phyloP scores from a whole-genome alignment of 2,113 vertebrate genomes.

The Puma concolor region DNA sequence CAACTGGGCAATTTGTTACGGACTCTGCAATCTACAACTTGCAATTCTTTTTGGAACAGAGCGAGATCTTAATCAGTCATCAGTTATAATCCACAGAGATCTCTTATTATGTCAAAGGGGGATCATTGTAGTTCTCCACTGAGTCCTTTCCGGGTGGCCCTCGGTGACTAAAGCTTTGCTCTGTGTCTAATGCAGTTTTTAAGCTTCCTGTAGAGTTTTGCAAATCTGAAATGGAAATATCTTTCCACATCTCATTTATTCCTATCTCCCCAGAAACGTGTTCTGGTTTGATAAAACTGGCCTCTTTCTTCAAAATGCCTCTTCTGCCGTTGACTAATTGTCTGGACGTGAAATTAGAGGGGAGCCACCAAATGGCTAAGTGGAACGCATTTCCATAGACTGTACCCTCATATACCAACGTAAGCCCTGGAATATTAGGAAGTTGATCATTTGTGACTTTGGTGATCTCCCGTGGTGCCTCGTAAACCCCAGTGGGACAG shows the following conservation, averaged over 20 bases:
- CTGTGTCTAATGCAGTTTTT: background rate
- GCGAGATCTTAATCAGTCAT: background rate
- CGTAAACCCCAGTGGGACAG: background rate
- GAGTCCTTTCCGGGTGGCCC: background rate
- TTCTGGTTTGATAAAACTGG: background rate
- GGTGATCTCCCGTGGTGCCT: background rate
- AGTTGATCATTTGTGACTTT: background rate
- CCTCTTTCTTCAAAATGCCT: background rate
- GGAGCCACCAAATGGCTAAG: background rate
- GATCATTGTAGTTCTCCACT: background rate
- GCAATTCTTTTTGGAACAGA: background rate
- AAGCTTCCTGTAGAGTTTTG: background rate
- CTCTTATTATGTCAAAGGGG: background rate
- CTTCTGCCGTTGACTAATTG: background rate
- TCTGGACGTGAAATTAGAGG: background rate
- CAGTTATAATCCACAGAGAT: background rate
- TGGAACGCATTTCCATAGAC: background rate
- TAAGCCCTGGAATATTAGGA: background rate
- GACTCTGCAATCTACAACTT: background rate
- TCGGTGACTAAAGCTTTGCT: background rate
- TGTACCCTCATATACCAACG: background rate
- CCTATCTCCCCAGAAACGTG: background rate
- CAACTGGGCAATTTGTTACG: constrained; percentile 34
- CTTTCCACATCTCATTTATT: constrained; percentile 8
- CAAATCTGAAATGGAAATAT: background rate